Base-by-base conservation (phyloP, 2,113 vertebrate species). In the Semicossyphus pulcher region DNA sequence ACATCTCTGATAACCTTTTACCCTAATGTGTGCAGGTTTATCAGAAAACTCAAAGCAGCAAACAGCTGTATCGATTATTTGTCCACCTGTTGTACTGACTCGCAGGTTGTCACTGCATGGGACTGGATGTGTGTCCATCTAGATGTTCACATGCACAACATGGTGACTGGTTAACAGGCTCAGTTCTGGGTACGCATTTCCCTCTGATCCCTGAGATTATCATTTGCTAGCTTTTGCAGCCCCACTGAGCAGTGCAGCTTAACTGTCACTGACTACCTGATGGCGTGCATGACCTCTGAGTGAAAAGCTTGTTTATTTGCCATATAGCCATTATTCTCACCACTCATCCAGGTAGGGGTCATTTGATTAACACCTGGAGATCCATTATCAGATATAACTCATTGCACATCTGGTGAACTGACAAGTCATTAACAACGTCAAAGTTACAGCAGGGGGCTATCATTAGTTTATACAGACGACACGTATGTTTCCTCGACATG, bases 281-380 rank as follows among this genome's bases (percentile, higher is more conserved):
- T 25, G 41, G 31, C 21, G 48, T 12, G 1, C 14, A 29, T 7
- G n/a, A 61, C 15, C 59, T 42, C 10, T 32, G 21, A 25, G 6
- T 10, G 15, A 37, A 25, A 14, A 20, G 15, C 51, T 25, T 4
- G 2, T 20, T 6, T 21, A 8, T 7, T 16, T 4, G n/a, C n/a
- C 21, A 16, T 4, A 0, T 21, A 29, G 5, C 2, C 23, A 5
- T 16, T 12, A 48, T 8, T 4, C 10, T 45, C 41, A 26, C 7
- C 48, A n/a, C 7, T 66, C 26, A 7, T 20, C 32, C 47, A 15
- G 20, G 44, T 18, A 66, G 29, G 61, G 71, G 65, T 76, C 62
- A 69, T 69, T 60, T 61, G 52, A 83, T 56, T 28, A 48, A 54
- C 58, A 78, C 25, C 56, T 21, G 6, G 25, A 25, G 34, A 12